These are phyloP conservation scores for Gadus macrocephalus DNA, from an alignment of 2,113 vertebrate genomes.

Conservation along the genomic window DNA sequence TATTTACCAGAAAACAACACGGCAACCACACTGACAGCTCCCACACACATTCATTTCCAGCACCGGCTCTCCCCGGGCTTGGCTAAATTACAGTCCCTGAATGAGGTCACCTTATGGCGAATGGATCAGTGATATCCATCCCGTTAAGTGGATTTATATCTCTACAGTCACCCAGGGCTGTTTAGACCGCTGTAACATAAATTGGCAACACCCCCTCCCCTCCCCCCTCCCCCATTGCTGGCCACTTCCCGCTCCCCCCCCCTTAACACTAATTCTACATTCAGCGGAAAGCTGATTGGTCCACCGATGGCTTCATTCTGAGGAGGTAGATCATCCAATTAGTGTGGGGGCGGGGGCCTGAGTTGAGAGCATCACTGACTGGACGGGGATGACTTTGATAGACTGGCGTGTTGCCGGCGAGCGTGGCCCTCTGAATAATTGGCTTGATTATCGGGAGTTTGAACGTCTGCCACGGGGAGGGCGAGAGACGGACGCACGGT, in stretches of 20 bases:
- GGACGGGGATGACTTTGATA: not conserved
- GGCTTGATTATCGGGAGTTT: not conserved
- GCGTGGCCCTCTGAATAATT: not conserved
- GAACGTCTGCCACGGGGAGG: too few relatives aligned
- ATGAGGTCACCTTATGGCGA: constrained; percentile 57
- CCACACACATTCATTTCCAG: too few relatives aligned
- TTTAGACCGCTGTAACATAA: constrained; percentile 30
- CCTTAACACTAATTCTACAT: too few relatives aligned
- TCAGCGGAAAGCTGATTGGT: not conserved
- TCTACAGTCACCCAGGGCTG: constrained; percentile 18
- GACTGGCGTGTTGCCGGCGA: not conserved
- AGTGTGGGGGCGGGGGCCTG: not conserved
- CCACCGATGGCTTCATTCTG: not conserved
- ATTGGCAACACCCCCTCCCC: constrained; percentile 9
- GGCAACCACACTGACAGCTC: too few relatives aligned
- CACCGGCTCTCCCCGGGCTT: constrained; percentile 24
- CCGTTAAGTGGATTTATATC: constrained; percentile 32
- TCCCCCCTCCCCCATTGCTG: not conserved
- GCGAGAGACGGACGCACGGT: not conserved
- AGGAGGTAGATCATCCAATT: not conserved
- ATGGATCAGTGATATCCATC: constrained; percentile 54
- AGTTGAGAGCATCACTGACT: not conserved
- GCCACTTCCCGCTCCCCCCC: not conserved
- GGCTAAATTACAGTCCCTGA: constrained; percentile 46
- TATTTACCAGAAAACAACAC: too few relatives aligned